These are phyloP conservation scores for Rhagium mordax DNA, from an alignment of 2,888 invertebrate species.

Conservation along the genomic window DNA sequence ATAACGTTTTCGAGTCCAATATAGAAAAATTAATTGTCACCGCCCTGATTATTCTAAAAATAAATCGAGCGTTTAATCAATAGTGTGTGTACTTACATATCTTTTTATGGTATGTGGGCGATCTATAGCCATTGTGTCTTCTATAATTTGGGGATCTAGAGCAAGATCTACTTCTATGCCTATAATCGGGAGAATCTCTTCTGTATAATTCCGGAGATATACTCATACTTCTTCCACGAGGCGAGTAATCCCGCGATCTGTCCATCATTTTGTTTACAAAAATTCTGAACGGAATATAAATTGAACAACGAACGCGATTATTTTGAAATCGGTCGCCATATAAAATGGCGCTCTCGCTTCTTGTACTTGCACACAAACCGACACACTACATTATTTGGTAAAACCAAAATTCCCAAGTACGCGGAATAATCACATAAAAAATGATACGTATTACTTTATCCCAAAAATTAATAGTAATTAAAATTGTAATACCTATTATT, in stretches of 20 bases:
- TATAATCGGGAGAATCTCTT: conserved; percentile 62
- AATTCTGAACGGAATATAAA: background rate
- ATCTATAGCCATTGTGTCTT: conserved; percentile 61
- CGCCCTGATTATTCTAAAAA: conserved; percentile 19
- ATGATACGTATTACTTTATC: background rate
- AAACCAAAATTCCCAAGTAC: background rate
- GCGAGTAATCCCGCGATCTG: conserved; percentile 57
- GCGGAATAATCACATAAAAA: background rate
- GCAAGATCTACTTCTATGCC: conserved; percentile 62
- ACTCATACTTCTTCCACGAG: conserved; percentile 63
- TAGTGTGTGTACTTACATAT: conserved; percentile 53
- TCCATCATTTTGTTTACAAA: conserved; percentile 26
- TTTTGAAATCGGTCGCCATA: background rate
- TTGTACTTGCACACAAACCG: background rate
- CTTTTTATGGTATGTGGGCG: conserved; percentile 50
- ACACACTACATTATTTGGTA: background rate
- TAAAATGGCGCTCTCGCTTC: background rate
- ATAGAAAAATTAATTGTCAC: background rate
- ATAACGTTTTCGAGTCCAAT: too few species aligned
- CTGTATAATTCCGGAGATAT: conserved; percentile 63
- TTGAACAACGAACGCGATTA: background rate
- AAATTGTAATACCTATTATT: background rate
- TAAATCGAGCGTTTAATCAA: conserved; percentile 8
- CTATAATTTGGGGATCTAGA: conserved; percentile 66
- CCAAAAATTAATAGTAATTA: background rate